Conservation (phyloP, 2,888 invertebrate genomes). For the Lithophane leautieri region DNA sequence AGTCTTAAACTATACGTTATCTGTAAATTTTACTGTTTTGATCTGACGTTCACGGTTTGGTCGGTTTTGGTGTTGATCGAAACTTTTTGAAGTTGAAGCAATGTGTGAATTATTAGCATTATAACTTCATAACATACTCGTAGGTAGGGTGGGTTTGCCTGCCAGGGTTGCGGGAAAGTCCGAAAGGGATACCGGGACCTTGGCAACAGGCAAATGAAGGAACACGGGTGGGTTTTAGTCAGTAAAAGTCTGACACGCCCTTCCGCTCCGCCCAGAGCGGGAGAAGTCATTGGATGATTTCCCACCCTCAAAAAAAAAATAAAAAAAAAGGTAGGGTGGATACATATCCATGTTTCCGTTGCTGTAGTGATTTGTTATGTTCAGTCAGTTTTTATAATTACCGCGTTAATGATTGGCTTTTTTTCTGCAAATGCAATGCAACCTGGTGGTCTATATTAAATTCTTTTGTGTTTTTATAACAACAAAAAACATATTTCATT, state of each 20-base stretch:
- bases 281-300: no score
- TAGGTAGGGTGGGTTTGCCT: no score
- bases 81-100: neutral
- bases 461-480: neutral
- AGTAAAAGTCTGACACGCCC: no score
- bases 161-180: no score
- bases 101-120: neutral
- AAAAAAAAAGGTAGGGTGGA: no score
- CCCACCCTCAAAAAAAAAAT: no score
- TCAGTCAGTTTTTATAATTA: neutral
- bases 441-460: neutral
- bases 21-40: conserved; percentile 9
- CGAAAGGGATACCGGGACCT: no score
- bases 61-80: neutral
- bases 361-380: neutral
- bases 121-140: no score
- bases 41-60: neutral
- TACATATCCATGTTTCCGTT: neutral
- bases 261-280: no score
- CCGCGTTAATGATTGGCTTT: neutral
- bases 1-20: neutral
- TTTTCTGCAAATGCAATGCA: neutral
- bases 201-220: no score
- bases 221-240: no score
- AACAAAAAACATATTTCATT: neutral